Evolutionary conservation across 2,888 invertebrate species (phyloP).

Genomic region (Dicranocentrus wangi): DNA sequence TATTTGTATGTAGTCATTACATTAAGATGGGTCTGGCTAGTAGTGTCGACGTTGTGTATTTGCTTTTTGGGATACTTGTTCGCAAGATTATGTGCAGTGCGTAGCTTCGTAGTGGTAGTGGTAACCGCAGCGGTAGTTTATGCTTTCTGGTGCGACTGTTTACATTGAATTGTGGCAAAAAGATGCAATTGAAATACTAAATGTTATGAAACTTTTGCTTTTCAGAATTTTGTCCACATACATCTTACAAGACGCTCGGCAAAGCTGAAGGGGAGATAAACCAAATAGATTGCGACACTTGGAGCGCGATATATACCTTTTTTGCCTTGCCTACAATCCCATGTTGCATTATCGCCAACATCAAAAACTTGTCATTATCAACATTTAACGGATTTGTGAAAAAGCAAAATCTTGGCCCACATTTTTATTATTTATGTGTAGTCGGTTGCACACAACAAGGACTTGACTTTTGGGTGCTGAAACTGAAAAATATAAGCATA

Average conservation of each 20-base stretch:
- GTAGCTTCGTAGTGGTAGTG: not conserved
- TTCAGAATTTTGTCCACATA: conserved; percentile 46
- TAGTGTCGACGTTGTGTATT: too few relatives aligned
- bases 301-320: conserved; percentile 2
- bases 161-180: conserved; percentile 52
- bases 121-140: conserved; percentile 5
- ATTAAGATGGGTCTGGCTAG: too few relatives aligned
- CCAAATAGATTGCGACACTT: conserved; percentile 40
- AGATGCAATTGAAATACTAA: conserved; percentile 46
- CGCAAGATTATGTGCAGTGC: not conserved
- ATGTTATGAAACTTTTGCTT: conserved; percentile 61
- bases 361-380: conserved; percentile 49
- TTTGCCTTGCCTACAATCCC: conserved; percentile 47
- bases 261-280: conserved; percentile 27
- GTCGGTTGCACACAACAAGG: conserved; percentile 24
- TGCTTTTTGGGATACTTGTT: not conserved
- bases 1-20: too few relatives aligned
- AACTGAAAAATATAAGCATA: not conserved
- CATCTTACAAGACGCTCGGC: conserved; percentile 21
- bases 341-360: conserved; percentile 53
- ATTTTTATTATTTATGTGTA: conserved; percentile 27
- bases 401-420: conserved; percentile 56
- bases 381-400: conserved; percentile 58
- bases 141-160: conserved; percentile 26
- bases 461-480: conserved; percentile 31